These are phyloP conservation scores for Drosophila kambysellisi DNA, from an alignment of 2,888 invertebrate genomes.

Conservation along the genomic window DNA sequence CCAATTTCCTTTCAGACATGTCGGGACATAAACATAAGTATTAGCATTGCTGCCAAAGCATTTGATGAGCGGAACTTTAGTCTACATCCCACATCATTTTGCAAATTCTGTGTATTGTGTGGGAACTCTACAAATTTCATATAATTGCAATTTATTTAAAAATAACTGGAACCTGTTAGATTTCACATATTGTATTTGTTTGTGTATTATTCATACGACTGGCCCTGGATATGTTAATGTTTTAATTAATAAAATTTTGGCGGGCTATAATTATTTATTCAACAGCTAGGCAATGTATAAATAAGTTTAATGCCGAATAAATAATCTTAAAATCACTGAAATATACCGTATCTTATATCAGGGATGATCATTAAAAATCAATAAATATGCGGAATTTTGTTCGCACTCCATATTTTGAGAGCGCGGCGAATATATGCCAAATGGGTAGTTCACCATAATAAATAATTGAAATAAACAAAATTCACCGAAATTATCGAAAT, in stretches of 20 bases:
- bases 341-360: neutral
- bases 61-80: constrained; percentile 47
- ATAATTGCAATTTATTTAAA: constrained; percentile 20
- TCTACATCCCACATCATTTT: constrained; percentile 13
- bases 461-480: constrained; percentile 8
- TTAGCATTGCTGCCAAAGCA: constrained; percentile 54
- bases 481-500: constrained; percentile 1
- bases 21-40: constrained; percentile 66
- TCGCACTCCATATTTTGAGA: constrained; percentile 21
- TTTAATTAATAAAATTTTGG: constrained; percentile 6
- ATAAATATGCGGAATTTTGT: constrained; percentile 12
- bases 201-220: constrained; percentile 29
- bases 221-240: neutral
- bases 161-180: constrained; percentile 28
- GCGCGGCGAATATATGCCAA: neutral
- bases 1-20: constrained; percentile 74
- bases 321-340: constrained; percentile 5
- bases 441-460: constrained; percentile 1
- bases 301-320: constrained; percentile 36
- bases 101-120: constrained; percentile 12
- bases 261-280: constrained; percentile 50
- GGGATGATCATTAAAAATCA: constrained; percentile 16
- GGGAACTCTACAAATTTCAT: constrained; percentile 5
- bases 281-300: constrained; percentile 32
- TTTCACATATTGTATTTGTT: constrained; percentile 10